Evolutionary conservation across 2,888 invertebrate species (phyloP), one percentile per base, ranked within the genome.

Genomic region (Andrena haemorrhoa): DNA sequence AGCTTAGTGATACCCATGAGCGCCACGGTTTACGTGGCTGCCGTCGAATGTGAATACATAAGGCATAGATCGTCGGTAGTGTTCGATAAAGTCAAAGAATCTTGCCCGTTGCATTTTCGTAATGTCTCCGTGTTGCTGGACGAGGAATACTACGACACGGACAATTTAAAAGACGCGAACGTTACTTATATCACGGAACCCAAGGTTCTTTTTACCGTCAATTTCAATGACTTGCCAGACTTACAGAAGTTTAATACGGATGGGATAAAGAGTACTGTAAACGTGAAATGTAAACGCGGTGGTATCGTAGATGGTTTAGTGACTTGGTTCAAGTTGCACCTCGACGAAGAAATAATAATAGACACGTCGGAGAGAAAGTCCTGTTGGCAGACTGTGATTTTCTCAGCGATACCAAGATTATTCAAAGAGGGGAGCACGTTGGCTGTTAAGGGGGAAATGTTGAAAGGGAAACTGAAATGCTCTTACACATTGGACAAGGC

Each of bases 331-430:
- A 96, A 96, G 90, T 94, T 97, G 77, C 94, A 96, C 90, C 94
- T 98, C 65, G 95, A 96, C 88, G 95, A 96, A 8, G 94, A 95
- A 53, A 95, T 95, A 47, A 94, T 93, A 0, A 94, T 97, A 53
- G 95, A 96, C 68, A 96, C 96, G 8, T 95, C 96, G 83, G 96
- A 97, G 2, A 94, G 92, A 75, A 93, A 94, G 35, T 92, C 95
- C 82, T 97, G 97, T 88, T 98, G 97, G 97, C 97, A 97, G 91
- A 97, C 97, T 91, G 97, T 97, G 7, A 94, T 97, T 53, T 97
- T 96, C 91, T 96, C 91, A 23, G 60, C 84, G 7, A 33, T 79
- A 33, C 87, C 91, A 26, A 85, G 56, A 26, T 49, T 60, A 51
- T 86, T 86, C 53, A 66, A 73, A 1, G 58, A 79, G 68, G 87